phyloP scores from a whole-genome alignment of 2,888 invertebrate species.

The Eupsilia transversa region DNA sequence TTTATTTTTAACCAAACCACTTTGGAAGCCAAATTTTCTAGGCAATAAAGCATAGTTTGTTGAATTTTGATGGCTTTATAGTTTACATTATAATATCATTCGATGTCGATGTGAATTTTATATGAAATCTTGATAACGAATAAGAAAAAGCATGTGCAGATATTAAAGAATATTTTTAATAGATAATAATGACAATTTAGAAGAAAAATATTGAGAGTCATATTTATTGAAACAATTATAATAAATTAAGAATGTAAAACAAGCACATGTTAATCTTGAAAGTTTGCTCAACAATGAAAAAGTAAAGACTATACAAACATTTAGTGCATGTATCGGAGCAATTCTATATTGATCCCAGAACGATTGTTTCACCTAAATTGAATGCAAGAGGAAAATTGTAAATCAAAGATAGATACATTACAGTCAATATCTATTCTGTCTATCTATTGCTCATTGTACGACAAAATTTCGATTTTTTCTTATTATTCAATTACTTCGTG shows the following conservation, averaged over 20 bases:
- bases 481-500: slow-evolving; percentile 46
- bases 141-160: no score
- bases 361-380: background rate
- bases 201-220: background rate
- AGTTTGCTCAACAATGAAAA: background rate
- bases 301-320: background rate
- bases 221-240: background rate
- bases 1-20: slow-evolving; percentile 67
- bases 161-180: background rate
- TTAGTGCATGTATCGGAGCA: background rate
- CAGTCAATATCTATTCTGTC: slow-evolving; percentile 18
- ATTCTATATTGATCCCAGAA: background rate
- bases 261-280: background rate
- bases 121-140: background rate
- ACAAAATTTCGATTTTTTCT: slow-evolving; percentile 57
- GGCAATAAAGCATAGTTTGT: slow-evolving; percentile 66
- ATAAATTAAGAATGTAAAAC: background rate
- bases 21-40: slow-evolving; percentile 68
- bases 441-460: slow-evolving; percentile 28
- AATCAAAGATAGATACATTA: slow-evolving; percentile 27
- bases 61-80: slow-evolving; percentile 59
- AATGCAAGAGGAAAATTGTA: slow-evolving; percentile 16
- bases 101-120: slow-evolving; percentile 28
- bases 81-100: slow-evolving; percentile 27
- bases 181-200: background rate